Evolutionary conservation across 2,888 invertebrate genomes (phyloP).

Genomic region (Thyatira batis): DNA sequence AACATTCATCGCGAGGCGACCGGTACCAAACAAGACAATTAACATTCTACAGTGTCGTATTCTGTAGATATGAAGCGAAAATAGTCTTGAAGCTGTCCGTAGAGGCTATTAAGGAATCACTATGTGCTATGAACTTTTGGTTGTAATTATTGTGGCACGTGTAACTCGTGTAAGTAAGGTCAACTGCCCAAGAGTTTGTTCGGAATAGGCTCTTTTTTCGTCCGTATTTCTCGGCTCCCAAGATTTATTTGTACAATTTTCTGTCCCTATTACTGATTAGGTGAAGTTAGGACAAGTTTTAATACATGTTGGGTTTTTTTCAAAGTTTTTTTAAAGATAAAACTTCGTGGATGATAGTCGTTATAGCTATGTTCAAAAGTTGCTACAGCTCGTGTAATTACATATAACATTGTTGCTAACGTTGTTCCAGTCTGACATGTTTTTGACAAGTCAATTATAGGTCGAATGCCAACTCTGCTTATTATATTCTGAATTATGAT

Average conservation of each 20-base stretch:
- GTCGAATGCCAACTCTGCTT: background rate
- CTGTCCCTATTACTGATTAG: background rate
- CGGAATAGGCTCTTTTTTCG: background rate
- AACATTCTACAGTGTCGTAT: slow-evolving; percentile 37
- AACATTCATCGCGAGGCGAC: slow-evolving; percentile 11
- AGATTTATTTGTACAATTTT: background rate
- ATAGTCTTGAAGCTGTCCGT: background rate
- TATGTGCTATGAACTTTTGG: too few species aligned
- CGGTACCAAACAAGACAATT: slow-evolving; percentile 45
- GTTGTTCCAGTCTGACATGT: background rate
- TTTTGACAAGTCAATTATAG: background rate
- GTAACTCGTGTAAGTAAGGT: background rate
- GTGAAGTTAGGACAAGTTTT: too few species aligned
- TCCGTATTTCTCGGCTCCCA: background rate
- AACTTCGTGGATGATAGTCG: too few species aligned
- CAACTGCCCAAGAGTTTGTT: background rate
- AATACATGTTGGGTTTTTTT: too few species aligned
- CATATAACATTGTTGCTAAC: background rate
- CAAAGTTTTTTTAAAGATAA: too few species aligned
- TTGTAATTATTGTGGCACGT: background rate
- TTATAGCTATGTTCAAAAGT: background rate
- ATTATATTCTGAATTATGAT: background rate
- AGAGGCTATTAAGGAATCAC: too few species aligned
- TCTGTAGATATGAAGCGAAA: slow-evolving; percentile 25
- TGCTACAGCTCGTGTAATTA: background rate